These are phyloP conservation scores for Leptopilina syphax DNA, from an alignment of 2,888 invertebrate species.

Conservation along the genomic window DNA sequence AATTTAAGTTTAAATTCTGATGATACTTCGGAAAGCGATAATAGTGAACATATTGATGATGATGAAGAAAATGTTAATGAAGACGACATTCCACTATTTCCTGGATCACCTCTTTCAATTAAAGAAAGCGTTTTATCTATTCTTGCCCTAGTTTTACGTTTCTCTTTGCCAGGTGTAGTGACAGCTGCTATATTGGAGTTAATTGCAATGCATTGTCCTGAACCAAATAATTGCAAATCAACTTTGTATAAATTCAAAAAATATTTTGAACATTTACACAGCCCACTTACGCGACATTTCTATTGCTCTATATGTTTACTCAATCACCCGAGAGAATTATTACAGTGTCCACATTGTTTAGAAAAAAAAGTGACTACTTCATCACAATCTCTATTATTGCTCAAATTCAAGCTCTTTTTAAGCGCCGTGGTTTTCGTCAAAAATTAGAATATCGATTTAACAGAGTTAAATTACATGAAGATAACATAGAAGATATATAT, in stretches of 20 bases:
- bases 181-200: conserved; percentile 1
- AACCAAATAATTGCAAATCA: conserved; percentile 2
- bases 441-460: conserved; percentile 13
- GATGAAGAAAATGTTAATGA: neutral
- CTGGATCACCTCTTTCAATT: neutral
- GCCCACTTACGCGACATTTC: neutral
- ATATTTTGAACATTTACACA: conserved; percentile 22
- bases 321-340: neutral
- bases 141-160: neutral
- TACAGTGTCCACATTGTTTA: conserved; percentile 13
- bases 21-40: neutral
- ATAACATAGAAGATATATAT: conserved; percentile 53
- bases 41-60: neutral
- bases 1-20: neutral
- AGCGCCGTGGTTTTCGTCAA: neutral
- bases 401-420: neutral
- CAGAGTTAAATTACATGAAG: neutral
- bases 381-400: conserved; percentile 6
- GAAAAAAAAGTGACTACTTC: conserved; percentile 20
- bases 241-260: conserved; percentile 21
- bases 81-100: neutral
- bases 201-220: conserved; percentile 9
- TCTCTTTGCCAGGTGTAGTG: conserved; percentile 6
- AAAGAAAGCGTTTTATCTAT: neutral
- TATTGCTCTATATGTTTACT: neutral